Evolutionary conservation across 2,113 vertebrate species (phyloP).

Genomic region (cattle (Bos taurus)): DNA sequence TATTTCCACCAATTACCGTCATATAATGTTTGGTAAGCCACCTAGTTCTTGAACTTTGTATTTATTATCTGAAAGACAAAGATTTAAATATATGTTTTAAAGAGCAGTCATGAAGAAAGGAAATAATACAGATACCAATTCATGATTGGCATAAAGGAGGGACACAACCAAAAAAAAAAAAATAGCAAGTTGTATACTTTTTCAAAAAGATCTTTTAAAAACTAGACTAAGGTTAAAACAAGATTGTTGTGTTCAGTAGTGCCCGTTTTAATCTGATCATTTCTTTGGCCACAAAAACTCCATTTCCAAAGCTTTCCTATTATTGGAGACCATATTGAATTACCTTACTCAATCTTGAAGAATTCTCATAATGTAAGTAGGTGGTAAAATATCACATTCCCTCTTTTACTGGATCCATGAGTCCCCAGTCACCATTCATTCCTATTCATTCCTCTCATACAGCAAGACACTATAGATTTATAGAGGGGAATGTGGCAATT

Average conservation of each 20-base stretch:
- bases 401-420: background rate
- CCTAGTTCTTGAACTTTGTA: background rate
- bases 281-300: background rate
- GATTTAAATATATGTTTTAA: background rate
- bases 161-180: background rate
- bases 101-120: background rate
- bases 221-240: background rate
- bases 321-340: background rate
- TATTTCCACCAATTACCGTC: background rate
- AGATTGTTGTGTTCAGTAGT: background rate
- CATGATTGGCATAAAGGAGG: background rate
- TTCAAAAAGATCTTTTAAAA: background rate
- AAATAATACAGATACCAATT: background rate
- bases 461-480: constrained; percentile 45
- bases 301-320: background rate
- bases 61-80: background rate
- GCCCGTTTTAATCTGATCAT: background rate
- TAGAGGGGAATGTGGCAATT: constrained; percentile 52
- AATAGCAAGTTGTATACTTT: background rate
- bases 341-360: background rate
- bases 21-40: background rate
- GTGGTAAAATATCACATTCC: background rate
- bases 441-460: background rate
- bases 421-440: background rate
- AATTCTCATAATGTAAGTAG: background rate